Evolutionary conservation across 1,140 invertebrate genomes (phyloP), one percentile per base, ranked within the genome.

Genomic region (Magallana ariakensis): DNA sequence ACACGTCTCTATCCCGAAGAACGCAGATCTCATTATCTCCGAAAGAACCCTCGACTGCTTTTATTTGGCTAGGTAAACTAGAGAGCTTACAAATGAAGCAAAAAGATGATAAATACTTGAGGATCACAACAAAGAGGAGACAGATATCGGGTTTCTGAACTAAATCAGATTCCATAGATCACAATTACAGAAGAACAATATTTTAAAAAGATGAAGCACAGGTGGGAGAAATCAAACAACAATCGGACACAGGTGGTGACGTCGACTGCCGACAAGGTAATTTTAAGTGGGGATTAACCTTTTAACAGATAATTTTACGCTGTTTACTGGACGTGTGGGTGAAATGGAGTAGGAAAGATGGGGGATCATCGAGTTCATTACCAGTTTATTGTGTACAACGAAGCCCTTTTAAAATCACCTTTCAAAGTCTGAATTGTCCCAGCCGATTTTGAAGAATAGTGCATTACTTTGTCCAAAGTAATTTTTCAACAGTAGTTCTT

Each of bases 211-310:
- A 75, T 6, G 19, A 33, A 33, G 22, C 66, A 75, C 66, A 75
- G 66, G 66, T 75, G 66, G 22, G 58, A 75, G 22, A 75, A 75
- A 75, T 75, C 66, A 75, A 75, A 75, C 66, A 75, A 75, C 19
- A 11, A 33, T 26, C 8, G 9, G 19, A 22, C 33, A 75, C 66
- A 75, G 66, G 66, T 75, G 66, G 10, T 22, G 66, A 75, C 9
- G 22, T 75, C 66, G 22, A 13, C 66, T 33, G 16, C 19, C 58
- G 58, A 26, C 22, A 75, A 75, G 66, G 66, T 33, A 22, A 26
- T 33, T 75, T 22, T 13, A 75, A 75, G 22, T 13, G 22, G 6
- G 66, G 66, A 75, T 75, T 75, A 33, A 75, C 22, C 7, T 22
- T 26, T 26, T 75, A 75, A 75, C 19, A 75, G 22, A 75, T 75